phyloP scores from a whole-genome alignment of 2,888 invertebrate genomes.

The Achlya flavicornis region DNA sequence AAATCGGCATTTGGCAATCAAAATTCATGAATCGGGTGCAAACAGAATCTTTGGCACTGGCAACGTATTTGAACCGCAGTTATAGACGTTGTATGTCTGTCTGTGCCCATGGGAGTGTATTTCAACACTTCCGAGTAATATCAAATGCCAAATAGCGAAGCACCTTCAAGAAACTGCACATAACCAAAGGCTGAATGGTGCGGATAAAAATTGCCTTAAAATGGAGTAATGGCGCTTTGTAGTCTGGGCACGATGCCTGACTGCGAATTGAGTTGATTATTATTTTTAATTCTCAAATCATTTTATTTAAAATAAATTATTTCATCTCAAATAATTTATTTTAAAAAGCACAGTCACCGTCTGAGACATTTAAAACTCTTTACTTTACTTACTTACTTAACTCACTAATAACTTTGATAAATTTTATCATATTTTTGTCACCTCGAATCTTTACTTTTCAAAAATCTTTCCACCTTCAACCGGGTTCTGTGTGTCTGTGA shows the following conservation, averaged over 20 bases:
- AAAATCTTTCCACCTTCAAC: too few relatives aligned
- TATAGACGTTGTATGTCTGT: neutral
- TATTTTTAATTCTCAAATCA: too few relatives aligned
- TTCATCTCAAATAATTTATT: too few relatives aligned
- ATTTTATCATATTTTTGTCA: too few relatives aligned
- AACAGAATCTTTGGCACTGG: neutral
- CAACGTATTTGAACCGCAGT: neutral
- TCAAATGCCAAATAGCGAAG: neutral
- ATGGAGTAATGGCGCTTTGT: neutral
- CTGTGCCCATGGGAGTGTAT: neutral
- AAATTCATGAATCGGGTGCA: neutral
- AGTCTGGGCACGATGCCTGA: constrained; percentile 3
- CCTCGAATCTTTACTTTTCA: too few relatives aligned
- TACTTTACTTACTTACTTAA: too few relatives aligned
- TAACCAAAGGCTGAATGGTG: neutral
- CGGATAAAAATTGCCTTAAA: neutral
- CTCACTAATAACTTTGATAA: too few relatives aligned
- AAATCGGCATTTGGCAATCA: neutral
- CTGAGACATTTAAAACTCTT: too few relatives aligned
- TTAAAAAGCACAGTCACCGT: too few relatives aligned
- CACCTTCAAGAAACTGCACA: neutral
- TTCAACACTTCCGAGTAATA: neutral
- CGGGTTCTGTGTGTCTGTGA: too few relatives aligned
- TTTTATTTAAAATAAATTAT: too few relatives aligned
- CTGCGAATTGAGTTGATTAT: neutral